phyloP scores from a whole-genome alignment of 1,140 invertebrate genomes.

The Sesamia nonagrioides region DNA sequence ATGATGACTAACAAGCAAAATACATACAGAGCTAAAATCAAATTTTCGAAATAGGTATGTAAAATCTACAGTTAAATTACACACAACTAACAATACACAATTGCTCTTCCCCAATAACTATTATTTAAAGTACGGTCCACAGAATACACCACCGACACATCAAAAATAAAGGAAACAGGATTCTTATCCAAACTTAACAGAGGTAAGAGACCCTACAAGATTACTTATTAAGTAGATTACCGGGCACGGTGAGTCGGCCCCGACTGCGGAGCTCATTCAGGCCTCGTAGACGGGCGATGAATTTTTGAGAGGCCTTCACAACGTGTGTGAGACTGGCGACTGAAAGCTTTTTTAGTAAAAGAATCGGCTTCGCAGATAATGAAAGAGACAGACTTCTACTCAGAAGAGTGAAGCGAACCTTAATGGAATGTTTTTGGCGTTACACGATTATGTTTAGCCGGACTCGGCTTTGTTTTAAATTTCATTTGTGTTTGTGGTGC shows the following conservation, averaged over 20 bases:
- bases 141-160: slow-evolving; percentile 6
- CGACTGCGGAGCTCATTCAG: slow-evolving; percentile 71
- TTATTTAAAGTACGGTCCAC: background rate
- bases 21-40: no score
- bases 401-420: slow-evolving; percentile 10
- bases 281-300: slow-evolving; percentile 81
- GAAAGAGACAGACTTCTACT: slow-evolving; percentile 66
- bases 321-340: slow-evolving; percentile 73
- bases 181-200: slow-evolving; percentile 48
- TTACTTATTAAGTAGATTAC: slow-evolving; percentile 55
- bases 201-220: slow-evolving; percentile 48
- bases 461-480: slow-evolving; percentile 8
- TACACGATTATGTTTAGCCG: slow-evolving; percentile 37
- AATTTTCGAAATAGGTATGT: no score
- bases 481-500: slow-evolving; percentile 30
- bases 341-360: slow-evolving; percentile 78
- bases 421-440: slow-evolving; percentile 47
- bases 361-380: slow-evolving; percentile 78
- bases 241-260: slow-evolving; percentile 45
- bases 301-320: slow-evolving; percentile 83
- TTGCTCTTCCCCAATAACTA: background rate
- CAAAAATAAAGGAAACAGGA: slow-evolving; percentile 39
- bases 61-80: background rate
- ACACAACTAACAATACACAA: background rate
- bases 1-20: no score